A percentile compares a stretch with the other conserved stretches of the same genome.
These are phyloP conservation scores for Baronia brevicornis DNA, from an alignment of 2,888 invertebrate species.

Conservation along the genomic window DNA sequence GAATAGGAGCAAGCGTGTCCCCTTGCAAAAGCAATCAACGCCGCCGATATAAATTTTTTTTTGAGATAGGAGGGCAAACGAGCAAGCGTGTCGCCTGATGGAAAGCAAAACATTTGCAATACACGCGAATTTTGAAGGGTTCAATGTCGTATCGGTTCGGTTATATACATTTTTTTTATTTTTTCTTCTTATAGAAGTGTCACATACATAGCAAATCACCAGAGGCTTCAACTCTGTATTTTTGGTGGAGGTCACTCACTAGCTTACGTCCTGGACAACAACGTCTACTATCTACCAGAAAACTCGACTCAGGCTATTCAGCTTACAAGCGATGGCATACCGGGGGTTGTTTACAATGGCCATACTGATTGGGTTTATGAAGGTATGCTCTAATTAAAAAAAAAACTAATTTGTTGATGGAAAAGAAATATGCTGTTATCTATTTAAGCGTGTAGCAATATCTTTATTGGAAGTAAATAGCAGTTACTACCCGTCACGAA, in stretches of 20 bases:
- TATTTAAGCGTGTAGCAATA: no score
- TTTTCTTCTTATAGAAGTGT: conserved; percentile 35
- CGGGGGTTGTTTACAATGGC: conserved; percentile 85
- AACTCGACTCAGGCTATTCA: conserved; percentile 42
- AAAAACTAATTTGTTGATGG: conserved; percentile 2
- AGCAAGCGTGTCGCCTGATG: no score
- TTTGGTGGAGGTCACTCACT: conserved; percentile 72
- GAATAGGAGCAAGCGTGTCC: no score
- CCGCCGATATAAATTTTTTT: no score
- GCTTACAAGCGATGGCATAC: conserved; percentile 78
- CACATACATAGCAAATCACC: conserved; percentile 65
- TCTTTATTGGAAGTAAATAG: no score
- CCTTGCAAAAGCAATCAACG: no score
- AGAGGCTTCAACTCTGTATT: conserved; percentile 77
- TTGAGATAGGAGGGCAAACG: no score
- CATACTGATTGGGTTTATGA: conserved; percentile 96
- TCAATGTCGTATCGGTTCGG: neutral
- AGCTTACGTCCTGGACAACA: conserved; percentile 80
- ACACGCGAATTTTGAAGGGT: no score
- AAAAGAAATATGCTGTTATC: no score
- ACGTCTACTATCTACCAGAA: conserved; percentile 77
- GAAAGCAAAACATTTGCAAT: no score
- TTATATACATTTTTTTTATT: conserved; percentile 1
- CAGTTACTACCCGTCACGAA: no score
- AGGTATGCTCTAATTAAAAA: conserved; percentile 64